Conservation (phyloP, 2,113 vertebrate species). For the Mesembrinibis cayennensis region DNA sequence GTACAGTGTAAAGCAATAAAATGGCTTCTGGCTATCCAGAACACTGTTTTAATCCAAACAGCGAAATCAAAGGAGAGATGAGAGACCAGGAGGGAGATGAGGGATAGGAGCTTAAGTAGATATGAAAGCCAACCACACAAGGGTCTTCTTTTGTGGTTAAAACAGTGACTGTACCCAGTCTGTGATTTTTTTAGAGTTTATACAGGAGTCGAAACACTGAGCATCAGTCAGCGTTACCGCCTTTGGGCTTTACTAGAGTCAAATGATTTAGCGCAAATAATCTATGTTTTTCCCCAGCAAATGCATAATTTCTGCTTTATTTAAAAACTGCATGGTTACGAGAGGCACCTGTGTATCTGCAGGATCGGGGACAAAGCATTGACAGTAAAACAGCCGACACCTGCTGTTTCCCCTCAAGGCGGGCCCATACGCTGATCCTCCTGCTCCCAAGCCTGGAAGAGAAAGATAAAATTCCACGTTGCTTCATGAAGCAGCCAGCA, state of each 20-base stretch:
- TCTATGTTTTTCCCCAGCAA: neutral
- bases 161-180: neutral
- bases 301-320: neutral
- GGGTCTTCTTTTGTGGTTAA: neutral
- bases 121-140: neutral
- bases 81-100: neutral
- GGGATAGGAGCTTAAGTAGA: neutral
- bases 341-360: neutral
- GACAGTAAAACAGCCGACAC: neutral
- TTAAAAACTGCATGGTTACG: neutral
- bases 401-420: neutral
- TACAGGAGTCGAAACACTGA: neutral
- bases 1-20: neutral
- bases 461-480: fast-evolving
- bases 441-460: neutral
- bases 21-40: neutral
- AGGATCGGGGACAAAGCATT: neutral
- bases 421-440: fast-evolving
- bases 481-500: neutral
- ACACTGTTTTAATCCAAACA: neutral
- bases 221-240: too few species aligned
- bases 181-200: neutral
- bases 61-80: neutral
- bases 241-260: neutral
- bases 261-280: neutral